Percentiles rank a stretch among this genome's conserved stretches.
phyloP scores from a whole-genome alignment of 2,888 invertebrate species.

The Ramazzottius varieornatus region DNA sequence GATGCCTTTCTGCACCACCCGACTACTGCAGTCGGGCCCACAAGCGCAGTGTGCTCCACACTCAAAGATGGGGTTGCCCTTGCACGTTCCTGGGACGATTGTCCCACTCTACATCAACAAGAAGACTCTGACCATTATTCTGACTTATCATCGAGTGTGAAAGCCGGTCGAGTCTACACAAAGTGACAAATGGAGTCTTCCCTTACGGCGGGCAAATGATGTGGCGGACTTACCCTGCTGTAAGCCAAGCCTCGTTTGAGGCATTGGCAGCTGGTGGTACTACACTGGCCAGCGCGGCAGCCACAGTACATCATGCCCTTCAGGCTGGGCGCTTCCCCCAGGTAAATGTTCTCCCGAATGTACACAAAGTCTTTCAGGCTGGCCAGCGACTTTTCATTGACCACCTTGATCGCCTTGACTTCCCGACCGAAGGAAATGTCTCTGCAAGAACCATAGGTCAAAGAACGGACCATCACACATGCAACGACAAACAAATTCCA shows the following conservation, averaged over 20 bases:
- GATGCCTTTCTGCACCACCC: neutral
- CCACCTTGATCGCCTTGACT: neutral
- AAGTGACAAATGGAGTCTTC: no score
- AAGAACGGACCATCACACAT: neutral
- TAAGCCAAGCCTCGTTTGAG: neutral
- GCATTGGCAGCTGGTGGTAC: neutral
- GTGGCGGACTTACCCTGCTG: neutral
- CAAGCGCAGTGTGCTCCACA: neutral
- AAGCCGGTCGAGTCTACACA: no score
- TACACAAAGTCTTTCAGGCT: neutral
- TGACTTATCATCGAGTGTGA: no score
- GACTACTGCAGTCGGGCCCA: neutral
- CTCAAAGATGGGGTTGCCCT: constrained; percentile 3
- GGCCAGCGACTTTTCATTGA: neutral
- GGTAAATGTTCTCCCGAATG: constrained; percentile 1
- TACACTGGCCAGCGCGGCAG: neutral
- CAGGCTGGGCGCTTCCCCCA: neutral
- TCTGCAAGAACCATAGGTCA: neutral
- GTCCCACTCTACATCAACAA: neutral
- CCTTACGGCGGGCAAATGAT: no score
- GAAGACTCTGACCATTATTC: no score
- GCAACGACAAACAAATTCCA: neutral
- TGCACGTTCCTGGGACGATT: neutral
- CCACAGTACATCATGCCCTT: neutral
- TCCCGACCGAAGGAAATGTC: neutral